Percentiles rank a stretch among this genome's conserved stretches.
phyloP scores from a whole-genome alignment of 2,113 vertebrate genomes.

The Willisornis vidua region DNA sequence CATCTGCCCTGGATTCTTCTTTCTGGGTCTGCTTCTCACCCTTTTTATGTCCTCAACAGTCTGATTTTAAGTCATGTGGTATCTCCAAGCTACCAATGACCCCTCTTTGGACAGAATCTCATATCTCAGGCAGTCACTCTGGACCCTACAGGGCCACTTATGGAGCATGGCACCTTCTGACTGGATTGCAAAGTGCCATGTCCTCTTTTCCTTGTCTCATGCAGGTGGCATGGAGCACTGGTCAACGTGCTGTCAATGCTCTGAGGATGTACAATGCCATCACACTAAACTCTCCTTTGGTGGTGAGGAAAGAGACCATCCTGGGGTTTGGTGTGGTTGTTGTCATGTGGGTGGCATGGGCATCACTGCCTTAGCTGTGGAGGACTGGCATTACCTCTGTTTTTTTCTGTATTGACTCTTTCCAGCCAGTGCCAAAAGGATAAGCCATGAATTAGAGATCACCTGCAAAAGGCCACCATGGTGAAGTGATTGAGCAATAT shows the following conservation, averaged over 20 bases:
- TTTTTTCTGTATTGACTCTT: not conserved
- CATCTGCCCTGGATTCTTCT: not conserved
- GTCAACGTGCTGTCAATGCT: not conserved
- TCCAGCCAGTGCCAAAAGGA: not conserved
- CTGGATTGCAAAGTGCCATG: not conserved
- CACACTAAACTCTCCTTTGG: not conserved
- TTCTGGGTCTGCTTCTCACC: not conserved
- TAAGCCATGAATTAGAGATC: not conserved
- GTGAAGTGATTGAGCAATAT: not conserved
- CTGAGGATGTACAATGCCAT: not conserved
- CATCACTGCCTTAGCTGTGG: not conserved
- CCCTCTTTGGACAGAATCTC: not conserved
- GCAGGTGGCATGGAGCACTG: not conserved
- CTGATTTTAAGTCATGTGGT: not conserved
- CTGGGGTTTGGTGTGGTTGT: not conserved
- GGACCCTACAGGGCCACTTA: not conserved
- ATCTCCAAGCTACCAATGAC: not conserved
- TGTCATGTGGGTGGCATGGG: rapidly evolving
- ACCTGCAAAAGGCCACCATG: not conserved
- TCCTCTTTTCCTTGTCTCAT: not conserved
- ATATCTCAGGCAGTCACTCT: not conserved
- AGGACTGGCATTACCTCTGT: not conserved
- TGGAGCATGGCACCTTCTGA: not conserved
- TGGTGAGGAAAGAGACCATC: not conserved
- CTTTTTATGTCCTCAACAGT: not conserved